phyloP scores from a whole-genome alignment of 1,140 invertebrate genomes.

The Drosophila repletoides region DNA sequence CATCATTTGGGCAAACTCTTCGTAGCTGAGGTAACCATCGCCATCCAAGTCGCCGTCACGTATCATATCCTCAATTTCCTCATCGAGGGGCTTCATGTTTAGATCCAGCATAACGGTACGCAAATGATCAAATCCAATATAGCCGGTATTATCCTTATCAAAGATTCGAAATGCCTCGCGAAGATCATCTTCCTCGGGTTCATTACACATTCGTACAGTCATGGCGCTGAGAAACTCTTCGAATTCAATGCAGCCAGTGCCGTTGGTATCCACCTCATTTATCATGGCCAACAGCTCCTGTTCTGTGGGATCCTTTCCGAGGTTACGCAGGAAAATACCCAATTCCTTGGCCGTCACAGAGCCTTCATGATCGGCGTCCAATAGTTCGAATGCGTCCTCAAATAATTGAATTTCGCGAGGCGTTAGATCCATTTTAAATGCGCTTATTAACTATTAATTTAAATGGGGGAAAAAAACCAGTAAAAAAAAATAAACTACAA shows the following conservation, averaged over 20 bases:
- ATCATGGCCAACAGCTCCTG: constrained; percentile 80
- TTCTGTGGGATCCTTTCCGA: constrained; percentile 69
- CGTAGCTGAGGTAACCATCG: constrained; percentile 93
- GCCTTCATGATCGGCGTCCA: background rate
- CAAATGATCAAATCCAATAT: constrained; percentile 94
- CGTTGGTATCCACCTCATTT: constrained; percentile 77
- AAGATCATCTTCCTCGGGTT: constrained; percentile 38
- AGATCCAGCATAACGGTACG: constrained; percentile 93
- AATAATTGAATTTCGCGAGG: background rate
- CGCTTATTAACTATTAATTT: too few species aligned
- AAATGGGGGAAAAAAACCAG: too few species aligned
- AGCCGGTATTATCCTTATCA: constrained; percentile 95
- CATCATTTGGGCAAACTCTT: constrained; percentile 81
- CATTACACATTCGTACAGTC: constrained; percentile 15
- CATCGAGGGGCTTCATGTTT: background rate
- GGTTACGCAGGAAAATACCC: constrained; percentile 48
- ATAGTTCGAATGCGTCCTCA: background rate
- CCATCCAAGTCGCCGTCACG: constrained; percentile 93
- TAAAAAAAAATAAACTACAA: too few species aligned
- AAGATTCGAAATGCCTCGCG: constrained; percentile 86
- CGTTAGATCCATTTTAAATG: constrained; percentile 7
- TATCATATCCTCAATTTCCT: constrained; percentile 12
- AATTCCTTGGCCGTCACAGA: constrained; percentile 47
- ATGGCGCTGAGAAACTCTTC: constrained; percentile 44
- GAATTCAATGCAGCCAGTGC: constrained; percentile 74